These are phyloP conservation scores for Zosterops pallidus DNA, from an alignment of 2,113 vertebrate species.

Conservation along the genomic window DNA sequence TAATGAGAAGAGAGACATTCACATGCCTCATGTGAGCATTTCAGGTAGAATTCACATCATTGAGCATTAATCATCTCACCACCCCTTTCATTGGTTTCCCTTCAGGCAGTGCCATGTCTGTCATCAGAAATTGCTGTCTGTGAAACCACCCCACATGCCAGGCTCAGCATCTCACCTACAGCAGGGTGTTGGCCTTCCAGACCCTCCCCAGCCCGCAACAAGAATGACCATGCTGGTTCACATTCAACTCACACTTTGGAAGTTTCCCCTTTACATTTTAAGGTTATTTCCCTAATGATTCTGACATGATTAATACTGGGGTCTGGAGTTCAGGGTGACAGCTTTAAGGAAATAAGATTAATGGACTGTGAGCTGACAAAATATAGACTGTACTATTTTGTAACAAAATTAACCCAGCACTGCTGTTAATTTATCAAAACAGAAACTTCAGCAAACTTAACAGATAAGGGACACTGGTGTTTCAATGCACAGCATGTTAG, in stretches of 20 bases:
- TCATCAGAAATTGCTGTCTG: neutral
- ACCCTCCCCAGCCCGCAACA: neutral
- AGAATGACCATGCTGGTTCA: neutral
- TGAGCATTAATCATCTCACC: neutral
- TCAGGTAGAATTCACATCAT: neutral
- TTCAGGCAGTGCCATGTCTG: fast-evolving
- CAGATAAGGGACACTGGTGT: neutral
- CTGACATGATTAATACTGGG: neutral
- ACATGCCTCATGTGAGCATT: neutral
- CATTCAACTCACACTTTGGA: neutral
- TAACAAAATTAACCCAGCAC: neutral
- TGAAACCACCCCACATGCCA: neutral
- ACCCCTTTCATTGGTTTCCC: neutral
- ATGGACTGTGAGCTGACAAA: neutral
- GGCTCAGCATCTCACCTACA: neutral
- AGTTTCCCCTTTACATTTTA: neutral
- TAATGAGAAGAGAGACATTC: neutral
- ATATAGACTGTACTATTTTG: neutral
- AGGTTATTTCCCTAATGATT: neutral
- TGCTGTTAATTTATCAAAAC: neutral
- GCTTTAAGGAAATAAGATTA: neutral
- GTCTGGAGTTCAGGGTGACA: neutral
- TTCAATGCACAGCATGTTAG: neutral
- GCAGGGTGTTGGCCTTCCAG: neutral
- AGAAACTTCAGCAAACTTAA: neutral